phyloP scores from a whole-genome alignment of 2,888 invertebrate species.

The Ellobium chinense region DNA sequence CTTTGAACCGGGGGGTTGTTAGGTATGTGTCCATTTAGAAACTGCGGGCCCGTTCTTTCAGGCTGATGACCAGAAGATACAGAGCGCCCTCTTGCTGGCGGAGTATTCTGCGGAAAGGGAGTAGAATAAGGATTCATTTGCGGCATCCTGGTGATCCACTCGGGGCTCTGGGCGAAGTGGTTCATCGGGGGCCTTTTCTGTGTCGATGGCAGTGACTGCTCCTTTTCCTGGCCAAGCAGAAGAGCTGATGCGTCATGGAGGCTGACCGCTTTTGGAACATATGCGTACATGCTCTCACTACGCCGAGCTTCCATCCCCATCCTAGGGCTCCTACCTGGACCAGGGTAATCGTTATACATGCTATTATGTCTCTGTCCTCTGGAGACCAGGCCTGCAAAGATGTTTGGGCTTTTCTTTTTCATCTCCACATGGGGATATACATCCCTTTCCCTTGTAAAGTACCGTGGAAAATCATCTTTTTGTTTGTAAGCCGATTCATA shows the following conservation, averaged over 20 bases:
- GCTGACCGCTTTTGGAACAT: background rate
- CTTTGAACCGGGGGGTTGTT: background rate
- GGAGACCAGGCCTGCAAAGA: background rate
- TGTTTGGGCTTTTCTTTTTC: background rate
- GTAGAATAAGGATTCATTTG: background rate
- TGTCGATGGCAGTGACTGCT: background rate
- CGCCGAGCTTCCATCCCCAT: background rate
- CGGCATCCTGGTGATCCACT: background rate
- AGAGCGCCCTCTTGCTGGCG: background rate
- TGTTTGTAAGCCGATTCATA: background rate
- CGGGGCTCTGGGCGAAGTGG: background rate
- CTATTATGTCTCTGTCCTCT: background rate
- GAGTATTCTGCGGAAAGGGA: background rate
- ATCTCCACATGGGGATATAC: background rate
- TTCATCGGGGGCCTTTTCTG: background rate
- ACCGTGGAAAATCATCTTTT: background rate
- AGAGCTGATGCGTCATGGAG: constrained; percentile 13
- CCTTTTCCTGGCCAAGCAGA: background rate
- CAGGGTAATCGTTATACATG: background rate
- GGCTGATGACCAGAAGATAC: background rate
- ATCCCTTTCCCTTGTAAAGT: background rate
- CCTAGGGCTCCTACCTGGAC: background rate
- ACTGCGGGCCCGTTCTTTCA: background rate
- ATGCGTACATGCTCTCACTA: background rate
- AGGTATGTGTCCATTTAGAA: background rate